Evolutionary conservation across 2,797 vertebrate genomes (phyloP).

Genomic region (Meriones psammophilus): DNA sequence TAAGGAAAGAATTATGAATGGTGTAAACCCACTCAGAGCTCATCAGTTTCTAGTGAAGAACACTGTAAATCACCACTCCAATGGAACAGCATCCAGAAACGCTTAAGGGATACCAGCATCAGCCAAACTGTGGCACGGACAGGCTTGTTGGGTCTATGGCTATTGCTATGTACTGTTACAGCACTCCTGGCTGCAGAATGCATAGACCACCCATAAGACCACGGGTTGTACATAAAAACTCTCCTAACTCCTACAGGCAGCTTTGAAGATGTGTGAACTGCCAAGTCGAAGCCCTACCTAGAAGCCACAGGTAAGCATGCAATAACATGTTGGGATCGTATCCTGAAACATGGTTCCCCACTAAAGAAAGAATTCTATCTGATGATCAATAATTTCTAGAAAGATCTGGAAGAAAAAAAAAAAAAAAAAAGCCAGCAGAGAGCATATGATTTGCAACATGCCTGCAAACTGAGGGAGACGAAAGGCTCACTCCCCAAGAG

Average conservation of each 20-base stretch:
- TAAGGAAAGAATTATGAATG: slow-evolving; percentile 35
- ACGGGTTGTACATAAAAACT: neutral
- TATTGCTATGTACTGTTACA: neutral
- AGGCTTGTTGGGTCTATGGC: neutral
- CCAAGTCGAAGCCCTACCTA: neutral
- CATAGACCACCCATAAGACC: neutral
- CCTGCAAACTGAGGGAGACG: neutral
- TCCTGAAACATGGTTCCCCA: neutral
- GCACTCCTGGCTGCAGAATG: neutral
- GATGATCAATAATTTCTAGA: neutral
- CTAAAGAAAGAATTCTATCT: accelerated
- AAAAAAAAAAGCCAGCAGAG: neutral
- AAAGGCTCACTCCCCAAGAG: neutral
- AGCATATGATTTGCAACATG: neutral
- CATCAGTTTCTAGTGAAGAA: slow-evolving; percentile 5
- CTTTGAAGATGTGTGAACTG: neutral
- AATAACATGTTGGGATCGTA: neutral
- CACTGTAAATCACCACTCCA: neutral
- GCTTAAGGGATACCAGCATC: neutral
- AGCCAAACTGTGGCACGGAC: accelerated
- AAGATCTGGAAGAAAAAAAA: neutral
- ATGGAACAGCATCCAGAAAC: neutral
- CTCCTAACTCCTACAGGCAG: neutral
- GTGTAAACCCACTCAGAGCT: neutral
- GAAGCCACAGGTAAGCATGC: neutral